Conservation (phyloP, 2,888 invertebrate genomes). For the Cybosia mesomella region DNA sequence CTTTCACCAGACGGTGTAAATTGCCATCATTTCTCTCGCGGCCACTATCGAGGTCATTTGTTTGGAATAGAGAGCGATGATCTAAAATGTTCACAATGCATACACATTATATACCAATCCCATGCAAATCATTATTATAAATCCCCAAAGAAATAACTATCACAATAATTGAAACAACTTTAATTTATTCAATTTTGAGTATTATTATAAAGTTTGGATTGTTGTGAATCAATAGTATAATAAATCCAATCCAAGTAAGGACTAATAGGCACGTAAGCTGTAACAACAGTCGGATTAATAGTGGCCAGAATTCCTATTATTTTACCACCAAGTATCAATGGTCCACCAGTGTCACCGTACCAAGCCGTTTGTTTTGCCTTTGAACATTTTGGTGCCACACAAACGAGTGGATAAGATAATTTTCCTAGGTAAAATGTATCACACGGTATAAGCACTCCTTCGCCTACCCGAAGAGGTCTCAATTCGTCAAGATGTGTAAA, state of each 20-base stretch:
- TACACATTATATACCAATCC: no score
- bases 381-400: conserved; percentile 13
- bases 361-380: background rate
- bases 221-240: conserved; percentile 2
- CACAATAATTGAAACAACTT: background rate
- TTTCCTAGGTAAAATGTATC: background rate
- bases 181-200: background rate
- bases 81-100: no score
- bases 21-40: no score
- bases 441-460: conserved; percentile 1
- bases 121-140: background rate
- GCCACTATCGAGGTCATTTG: no score
- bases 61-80: no score
- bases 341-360: conserved; percentile 11
- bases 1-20: no score
- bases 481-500: background rate
- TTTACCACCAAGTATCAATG: conserved; percentile 9
- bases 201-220: background rate
- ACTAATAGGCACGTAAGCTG: conserved; percentile 14
- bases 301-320: conserved; percentile 8
- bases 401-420: conserved; percentile 10
- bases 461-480: background rate
- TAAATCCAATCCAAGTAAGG: conserved; percentile 19
- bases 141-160: background rate
- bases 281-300: background rate